A percentile compares a stretch with the other conserved stretches of the same genome.
Conservation (phyloP, 2,113 vertebrate species). For the Centrocercus urophasianus region DNA sequence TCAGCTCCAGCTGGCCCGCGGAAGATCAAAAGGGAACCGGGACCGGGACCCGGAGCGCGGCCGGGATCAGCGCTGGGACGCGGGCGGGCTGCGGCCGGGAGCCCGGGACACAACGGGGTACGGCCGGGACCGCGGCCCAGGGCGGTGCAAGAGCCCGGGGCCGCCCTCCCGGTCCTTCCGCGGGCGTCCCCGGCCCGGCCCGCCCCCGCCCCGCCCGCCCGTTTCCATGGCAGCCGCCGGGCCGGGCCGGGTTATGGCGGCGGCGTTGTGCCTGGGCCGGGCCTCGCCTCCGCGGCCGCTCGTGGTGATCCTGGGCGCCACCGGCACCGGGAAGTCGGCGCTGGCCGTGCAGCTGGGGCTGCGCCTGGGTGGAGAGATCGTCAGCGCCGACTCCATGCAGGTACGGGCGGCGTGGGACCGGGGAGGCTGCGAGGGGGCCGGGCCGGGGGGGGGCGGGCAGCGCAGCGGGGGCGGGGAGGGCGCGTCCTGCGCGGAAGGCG, state of each 20-base stretch:
- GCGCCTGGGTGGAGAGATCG: slow-evolving; percentile 87
- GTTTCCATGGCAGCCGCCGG: not conserved
- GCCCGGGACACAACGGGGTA: no score
- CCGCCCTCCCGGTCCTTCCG: not conserved
- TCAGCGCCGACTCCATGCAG: slow-evolving; percentile 98
- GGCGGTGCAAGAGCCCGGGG: not conserved
- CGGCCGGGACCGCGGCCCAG: not conserved
- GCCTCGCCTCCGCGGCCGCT: slow-evolving; percentile 71
- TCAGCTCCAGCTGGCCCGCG: no score
- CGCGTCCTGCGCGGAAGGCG: no score
- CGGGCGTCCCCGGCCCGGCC: not conserved
- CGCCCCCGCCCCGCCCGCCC: not conserved
- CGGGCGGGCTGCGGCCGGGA: not conserved
- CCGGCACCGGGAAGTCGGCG: slow-evolving; percentile 92
- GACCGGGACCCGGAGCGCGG: no score
- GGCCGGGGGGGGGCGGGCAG: no score
- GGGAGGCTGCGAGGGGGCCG: not conserved
- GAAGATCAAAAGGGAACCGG: no score
- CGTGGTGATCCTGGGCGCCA: slow-evolving; percentile 91
- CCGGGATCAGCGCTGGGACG: no score
- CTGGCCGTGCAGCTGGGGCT: slow-evolving; percentile 89
- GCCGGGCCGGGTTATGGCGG: not conserved
- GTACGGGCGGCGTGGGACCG: slow-evolving; percentile 62
- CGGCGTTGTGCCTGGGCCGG: not conserved
- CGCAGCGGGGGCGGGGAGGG: no score